phyloP scores from a whole-genome alignment of 2,113 vertebrate species.

The Noctilio leporinus region DNA sequence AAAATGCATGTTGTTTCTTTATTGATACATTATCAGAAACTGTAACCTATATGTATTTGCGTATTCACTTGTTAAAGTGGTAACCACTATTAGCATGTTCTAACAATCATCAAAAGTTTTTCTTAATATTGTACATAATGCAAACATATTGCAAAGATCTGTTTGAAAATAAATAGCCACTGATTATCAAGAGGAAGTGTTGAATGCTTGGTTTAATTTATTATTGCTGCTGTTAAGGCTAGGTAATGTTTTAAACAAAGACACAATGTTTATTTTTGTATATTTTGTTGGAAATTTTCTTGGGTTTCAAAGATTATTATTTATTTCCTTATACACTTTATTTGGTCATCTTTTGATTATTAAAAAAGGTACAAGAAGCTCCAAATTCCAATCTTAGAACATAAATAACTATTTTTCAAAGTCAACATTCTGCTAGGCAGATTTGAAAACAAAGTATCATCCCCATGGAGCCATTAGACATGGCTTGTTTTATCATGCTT shows the following conservation, averaged over 20 bases:
- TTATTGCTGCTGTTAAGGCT: slow-evolving; percentile 40
- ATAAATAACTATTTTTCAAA: slow-evolving; percentile 51
- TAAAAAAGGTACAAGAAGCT: slow-evolving; percentile 39
- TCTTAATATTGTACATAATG: background rate
- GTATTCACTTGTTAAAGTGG: background rate
- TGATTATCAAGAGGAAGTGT: slow-evolving; percentile 29
- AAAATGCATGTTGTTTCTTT: background rate
- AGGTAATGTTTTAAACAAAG: slow-evolving; percentile 62
- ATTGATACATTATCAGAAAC: background rate
- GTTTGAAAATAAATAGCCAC: slow-evolving; percentile 22
- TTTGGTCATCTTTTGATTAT: slow-evolving; percentile 61
- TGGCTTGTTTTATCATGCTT: background rate
- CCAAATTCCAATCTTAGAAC: slow-evolving; percentile 1
- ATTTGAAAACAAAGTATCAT: slow-evolving; percentile 56
- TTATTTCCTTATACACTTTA: slow-evolving; percentile 43
- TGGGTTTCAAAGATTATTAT: background rate
- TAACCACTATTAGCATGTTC: background rate
- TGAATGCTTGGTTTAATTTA: slow-evolving; percentile 60
- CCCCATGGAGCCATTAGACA: slow-evolving; percentile 36
- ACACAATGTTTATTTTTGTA: background rate
- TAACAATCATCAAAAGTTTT: background rate
- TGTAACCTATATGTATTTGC: background rate
- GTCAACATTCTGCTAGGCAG: slow-evolving; percentile 54
- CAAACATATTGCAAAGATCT: background rate
- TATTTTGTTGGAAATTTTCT: background rate